Percentiles rank a stretch among this genome's conserved stretches.
phyloP scores from a whole-genome alignment of 1,140 invertebrate species.

The Nasonia giraulti region DNA sequence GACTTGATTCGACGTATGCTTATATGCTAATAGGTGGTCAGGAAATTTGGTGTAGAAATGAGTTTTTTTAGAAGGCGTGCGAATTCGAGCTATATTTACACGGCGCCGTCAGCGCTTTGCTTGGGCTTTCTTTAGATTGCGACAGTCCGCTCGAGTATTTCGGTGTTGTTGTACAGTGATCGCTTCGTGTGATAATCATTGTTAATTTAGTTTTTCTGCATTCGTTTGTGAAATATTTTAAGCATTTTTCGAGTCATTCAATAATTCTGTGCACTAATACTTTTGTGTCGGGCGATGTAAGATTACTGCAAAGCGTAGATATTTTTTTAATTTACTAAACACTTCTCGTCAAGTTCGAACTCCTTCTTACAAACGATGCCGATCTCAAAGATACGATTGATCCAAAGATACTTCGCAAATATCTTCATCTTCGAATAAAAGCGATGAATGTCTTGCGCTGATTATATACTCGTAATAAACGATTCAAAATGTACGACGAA shows the following conservation, averaged over 20 bases:
- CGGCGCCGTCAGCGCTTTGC: neutral
- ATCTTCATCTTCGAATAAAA: neutral
- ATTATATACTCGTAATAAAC: neutral
- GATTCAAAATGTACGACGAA: constrained; percentile 63
- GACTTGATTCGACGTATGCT: neutral
- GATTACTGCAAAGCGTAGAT: no score
- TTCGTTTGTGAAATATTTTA: no score
- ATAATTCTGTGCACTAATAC: no score
- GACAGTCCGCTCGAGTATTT: neutral
- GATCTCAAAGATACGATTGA: no score
- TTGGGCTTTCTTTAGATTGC: neutral
- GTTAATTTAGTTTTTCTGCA: no score
- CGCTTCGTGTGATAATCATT: neutral
- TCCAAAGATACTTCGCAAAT: neutral
- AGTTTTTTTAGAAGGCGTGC: neutral
- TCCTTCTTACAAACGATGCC: no score
- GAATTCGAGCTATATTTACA: neutral
- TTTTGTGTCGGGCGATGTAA: no score
- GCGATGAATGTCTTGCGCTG: neutral
- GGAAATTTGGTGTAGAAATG: neutral
- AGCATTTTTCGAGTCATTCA: no score
- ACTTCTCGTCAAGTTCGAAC: no score
- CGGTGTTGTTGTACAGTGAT: neutral
- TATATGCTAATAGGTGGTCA: no score
- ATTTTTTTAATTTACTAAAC: no score